phyloP scores from a whole-genome alignment of 1,140 invertebrate genomes.

The Bombus sibiricus region DNA sequence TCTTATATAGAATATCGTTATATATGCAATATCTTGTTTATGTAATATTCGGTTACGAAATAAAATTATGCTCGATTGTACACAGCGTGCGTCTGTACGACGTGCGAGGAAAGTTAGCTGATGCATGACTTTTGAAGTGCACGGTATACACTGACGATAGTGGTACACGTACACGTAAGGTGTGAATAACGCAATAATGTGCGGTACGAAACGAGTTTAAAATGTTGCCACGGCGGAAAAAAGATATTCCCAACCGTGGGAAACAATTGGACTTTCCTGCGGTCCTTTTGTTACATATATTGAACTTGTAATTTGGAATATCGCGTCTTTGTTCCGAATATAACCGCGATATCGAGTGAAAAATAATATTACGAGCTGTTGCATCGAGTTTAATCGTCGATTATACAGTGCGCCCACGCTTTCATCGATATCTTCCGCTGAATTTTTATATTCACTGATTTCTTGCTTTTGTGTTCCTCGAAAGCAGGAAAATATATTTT shows the following conservation, averaged over 20 bases:
- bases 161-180: neutral
- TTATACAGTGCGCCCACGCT: neutral
- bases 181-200: conserved; percentile 20
- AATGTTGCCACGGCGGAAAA: neutral
- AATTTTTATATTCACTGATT: neutral
- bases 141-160: neutral
- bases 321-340: neutral
- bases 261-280: neutral
- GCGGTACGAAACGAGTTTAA: conserved; percentile 22
- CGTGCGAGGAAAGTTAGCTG: neutral
- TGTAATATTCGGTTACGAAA: neutral
- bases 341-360: neutral
- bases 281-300: neutral
- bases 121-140: neutral
- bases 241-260: conserved; percentile 15
- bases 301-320: neutral
- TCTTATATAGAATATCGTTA: neutral
- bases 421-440: neutral
- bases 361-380: neutral
- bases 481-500: neutral
- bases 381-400: neutral
- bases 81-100: neutral
- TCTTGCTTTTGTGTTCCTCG: neutral
- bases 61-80: conserved; percentile 2
- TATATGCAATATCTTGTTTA: neutral